Evolutionary conservation across 2,888 invertebrate species (phyloP).

Genomic region (Drosophila affinis): DNA sequence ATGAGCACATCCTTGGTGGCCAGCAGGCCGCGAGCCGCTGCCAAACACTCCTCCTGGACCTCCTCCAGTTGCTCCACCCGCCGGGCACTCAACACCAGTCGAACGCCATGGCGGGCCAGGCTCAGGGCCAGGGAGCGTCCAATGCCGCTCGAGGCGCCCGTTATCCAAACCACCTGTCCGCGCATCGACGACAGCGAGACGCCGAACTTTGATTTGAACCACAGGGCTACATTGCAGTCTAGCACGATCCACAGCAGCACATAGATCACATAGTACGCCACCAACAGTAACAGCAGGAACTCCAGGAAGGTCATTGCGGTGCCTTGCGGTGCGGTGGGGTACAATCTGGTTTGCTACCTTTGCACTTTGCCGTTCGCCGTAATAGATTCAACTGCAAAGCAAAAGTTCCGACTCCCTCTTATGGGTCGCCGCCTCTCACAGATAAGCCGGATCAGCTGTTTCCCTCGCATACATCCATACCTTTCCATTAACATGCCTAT

Average conservation of each 20-base stretch:
- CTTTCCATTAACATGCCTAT: neutral
- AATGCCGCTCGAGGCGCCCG: slow-evolving; percentile 93
- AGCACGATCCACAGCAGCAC: slow-evolving; percentile 85
- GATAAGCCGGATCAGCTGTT: slow-evolving; percentile 35
- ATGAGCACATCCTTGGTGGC: slow-evolving; percentile 87
- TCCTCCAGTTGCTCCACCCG: slow-evolving; percentile 86
- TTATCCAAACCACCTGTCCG: slow-evolving; percentile 92
- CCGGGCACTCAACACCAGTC: slow-evolving; percentile 88
- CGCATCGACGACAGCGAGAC: slow-evolving; percentile 85
- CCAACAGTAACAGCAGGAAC: slow-evolving; percentile 72
- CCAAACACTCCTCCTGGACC: slow-evolving; percentile 87
- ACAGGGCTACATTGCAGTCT: slow-evolving; percentile 87
- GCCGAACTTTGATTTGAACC: slow-evolving; percentile 87
- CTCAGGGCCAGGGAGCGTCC: slow-evolving; percentile 89
- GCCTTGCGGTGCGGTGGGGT: no score
- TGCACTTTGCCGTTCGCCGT: slow-evolving; percentile 20
- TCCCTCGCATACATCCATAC: neutral
- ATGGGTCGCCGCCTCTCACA: neutral
- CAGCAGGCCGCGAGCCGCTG: slow-evolving; percentile 82
- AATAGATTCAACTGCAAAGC: slow-evolving; percentile 34
- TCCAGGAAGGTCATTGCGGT: slow-evolving; percentile 79
- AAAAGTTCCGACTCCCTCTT: neutral
- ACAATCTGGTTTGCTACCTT: neutral
- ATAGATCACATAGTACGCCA: slow-evolving; percentile 85
- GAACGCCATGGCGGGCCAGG: slow-evolving; percentile 87